Evolutionary conservation across 1,140 invertebrate species (phyloP), one percentile per base, ranked within the genome.

Genomic region (Leptestheria dahalacensis): DNA sequence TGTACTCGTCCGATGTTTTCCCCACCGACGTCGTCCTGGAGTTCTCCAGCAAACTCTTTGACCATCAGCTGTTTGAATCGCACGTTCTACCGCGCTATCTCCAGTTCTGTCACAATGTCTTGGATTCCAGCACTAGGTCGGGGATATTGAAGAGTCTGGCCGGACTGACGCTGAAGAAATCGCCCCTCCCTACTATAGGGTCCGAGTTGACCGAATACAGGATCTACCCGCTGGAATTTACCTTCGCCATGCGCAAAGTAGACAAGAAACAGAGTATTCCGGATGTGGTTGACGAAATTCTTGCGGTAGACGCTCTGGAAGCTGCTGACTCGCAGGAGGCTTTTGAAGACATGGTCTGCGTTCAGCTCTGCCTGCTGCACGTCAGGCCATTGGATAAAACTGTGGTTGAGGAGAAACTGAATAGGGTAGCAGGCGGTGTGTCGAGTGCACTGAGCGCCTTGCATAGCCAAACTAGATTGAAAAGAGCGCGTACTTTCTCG

Each of bases 71-170:
- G 49, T 88, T 89, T 70, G 84, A 87, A 68, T 73, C 80, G 51
- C 71, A 86, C 51, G 76, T 91, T 57, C 68, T 91, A 55, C 84
- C 86, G 0, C 72, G 76, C 41, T 77, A 87, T 33, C 65, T 88
- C 12, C 73, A 76, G 11, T 79, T 76, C 66, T 81, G 80, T 63
- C 68, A 80, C 18, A 55, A n/a, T 66, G 74, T 54, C 64, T 68
- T 61, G 66, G 55, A 48, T 9, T 57, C 60, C 1, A 12, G 48
- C 10, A 59, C 59, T n/a, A 48, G 62, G 23, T 48, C 63, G 9
- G 47, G 57, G 2, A 63, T 77, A 1, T 71, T 89, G 62, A 66
- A 75, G 29, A 71, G 87, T 15, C 68, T 88, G 15, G 75, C 81
- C 1, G 81, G 83, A 66, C 75, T 91, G 33, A 71, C 89, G 25